Evolutionary conservation across 2,888 invertebrate genomes (phyloP), one percentile per base, ranked within the genome.

Genomic region (Phalera bucephala): DNA sequence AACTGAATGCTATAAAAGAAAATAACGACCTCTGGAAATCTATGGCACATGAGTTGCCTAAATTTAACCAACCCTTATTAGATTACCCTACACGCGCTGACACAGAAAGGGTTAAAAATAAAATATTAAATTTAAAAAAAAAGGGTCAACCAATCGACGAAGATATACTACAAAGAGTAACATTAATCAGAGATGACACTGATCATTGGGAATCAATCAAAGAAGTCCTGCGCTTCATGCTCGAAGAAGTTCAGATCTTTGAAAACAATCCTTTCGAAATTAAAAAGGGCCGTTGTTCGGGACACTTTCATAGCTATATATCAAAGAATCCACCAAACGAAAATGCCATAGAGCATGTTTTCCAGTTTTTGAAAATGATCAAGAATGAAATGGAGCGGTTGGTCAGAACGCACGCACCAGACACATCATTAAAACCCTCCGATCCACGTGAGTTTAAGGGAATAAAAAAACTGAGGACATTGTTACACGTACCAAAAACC

Each of bases 131-230:
- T 32, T 28, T 9, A 10, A 22, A 9, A 0, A 11, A 9, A 9
- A 10, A 19, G 22, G 8, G 11, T 0, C 14, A 29, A 28, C 1
- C 11, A 19, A 6, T 19, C 14, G 23, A 20, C 15, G n/a, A 15
- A 0, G 7, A 15, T 2, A 14, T 31, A 13, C 7, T 31, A 2
- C 1, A 12, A 1, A 22, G 1, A 1, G 1, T 43, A 2, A n/a
- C 22, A 2, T 2, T 15, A 0, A 10, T 41, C 13, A 20, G 33
- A 9, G 27, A 41, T 23, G 27, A 20, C 15, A 15, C 14, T 15
- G 1, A 4, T 6, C 30, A 44, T n/a, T 44, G 44, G 42, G n/a
- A 9, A 6, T 28, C 26, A 1, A 17, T 44, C 4, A 27, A 36
- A 22, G 12, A 12, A 5, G 19, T 35, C n/a, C n/a, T n/a, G n/a